Evolutionary conservation across 2,797 vertebrate genomes (phyloP).

Genomic region (Liparis tanakae): DNA sequence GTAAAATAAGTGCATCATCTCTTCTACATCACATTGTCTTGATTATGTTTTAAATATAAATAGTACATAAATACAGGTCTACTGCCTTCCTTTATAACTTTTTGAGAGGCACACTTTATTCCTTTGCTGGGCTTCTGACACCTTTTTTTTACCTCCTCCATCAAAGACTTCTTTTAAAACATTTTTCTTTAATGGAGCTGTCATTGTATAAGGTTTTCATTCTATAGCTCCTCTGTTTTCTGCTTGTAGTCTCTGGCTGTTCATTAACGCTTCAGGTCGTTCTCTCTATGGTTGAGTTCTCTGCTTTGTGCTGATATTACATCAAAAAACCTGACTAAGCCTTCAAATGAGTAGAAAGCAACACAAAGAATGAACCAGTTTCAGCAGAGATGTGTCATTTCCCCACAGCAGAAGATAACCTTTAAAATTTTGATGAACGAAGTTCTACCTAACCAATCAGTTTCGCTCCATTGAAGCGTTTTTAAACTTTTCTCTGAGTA

Average conservation of each 20-base stretch:
- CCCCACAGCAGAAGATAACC: background rate
- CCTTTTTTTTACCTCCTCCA: background rate
- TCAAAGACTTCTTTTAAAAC: background rate
- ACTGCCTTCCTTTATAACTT: too few relatives aligned
- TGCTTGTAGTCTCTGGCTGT: background rate
- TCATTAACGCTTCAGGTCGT: background rate
- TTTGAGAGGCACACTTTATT: background rate
- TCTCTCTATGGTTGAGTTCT: background rate
- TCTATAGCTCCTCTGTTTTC: background rate
- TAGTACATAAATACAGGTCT: too few relatives aligned
- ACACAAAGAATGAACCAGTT: conserved; percentile 23
- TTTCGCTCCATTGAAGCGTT: background rate
- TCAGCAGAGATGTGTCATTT: background rate
- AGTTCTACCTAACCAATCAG: background rate
- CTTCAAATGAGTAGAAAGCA: conserved; percentile 3
- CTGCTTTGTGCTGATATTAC: conserved; percentile 10
- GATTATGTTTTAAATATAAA: too few relatives aligned
- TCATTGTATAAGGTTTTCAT: background rate
- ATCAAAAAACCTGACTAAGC: background rate
- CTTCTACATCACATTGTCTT: too few relatives aligned
- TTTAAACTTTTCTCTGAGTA: background rate
- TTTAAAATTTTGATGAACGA: background rate
- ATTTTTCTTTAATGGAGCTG: background rate
- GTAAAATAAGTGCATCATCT: too few relatives aligned
- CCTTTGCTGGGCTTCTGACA: background rate